Conservation (phyloP, 2,888 invertebrate genomes). For the Mellilla xanthometata region DNA sequence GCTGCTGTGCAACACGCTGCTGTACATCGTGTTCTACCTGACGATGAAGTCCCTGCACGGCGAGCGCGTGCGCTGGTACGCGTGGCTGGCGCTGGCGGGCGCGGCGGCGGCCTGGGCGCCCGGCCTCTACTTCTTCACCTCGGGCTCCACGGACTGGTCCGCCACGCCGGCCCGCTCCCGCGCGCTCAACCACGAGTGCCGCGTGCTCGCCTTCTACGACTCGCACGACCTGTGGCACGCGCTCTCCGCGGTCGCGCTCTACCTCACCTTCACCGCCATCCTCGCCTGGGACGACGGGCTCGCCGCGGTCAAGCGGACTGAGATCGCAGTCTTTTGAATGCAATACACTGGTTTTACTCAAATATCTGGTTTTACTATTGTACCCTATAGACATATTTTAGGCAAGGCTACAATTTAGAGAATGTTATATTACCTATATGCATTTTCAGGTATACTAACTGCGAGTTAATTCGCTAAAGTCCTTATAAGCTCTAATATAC, state of each 20-base stretch:
- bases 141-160: constrained; percentile 60
- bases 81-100: constrained; percentile 84
- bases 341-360: background rate
- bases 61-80: constrained; percentile 84
- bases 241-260: constrained; percentile 91
- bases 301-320: constrained; percentile 85
- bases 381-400: too few species aligned
- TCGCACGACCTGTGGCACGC: constrained; percentile 95
- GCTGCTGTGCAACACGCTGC: constrained; percentile 91
- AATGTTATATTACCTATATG: too few species aligned
- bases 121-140: constrained; percentile 82
- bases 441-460: too few species aligned
- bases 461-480: too few species aligned
- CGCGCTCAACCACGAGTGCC: constrained; percentile 68
- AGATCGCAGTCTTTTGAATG: constrained; percentile 91
- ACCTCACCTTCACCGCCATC: constrained; percentile 91
- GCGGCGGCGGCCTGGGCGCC: constrained; percentile 86
- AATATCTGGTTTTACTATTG: too few species aligned
- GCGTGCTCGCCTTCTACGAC: constrained; percentile 87
- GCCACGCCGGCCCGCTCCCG: constrained; percentile 88
- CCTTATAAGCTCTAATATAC: too few species aligned
- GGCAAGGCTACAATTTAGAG: too few species aligned
- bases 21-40: constrained; percentile 92
- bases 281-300: constrained; percentile 93
- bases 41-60: constrained; percentile 90